Conservation (phyloP, 2,113 vertebrate genomes). For the Machaerirhynchus nigripectus region DNA sequence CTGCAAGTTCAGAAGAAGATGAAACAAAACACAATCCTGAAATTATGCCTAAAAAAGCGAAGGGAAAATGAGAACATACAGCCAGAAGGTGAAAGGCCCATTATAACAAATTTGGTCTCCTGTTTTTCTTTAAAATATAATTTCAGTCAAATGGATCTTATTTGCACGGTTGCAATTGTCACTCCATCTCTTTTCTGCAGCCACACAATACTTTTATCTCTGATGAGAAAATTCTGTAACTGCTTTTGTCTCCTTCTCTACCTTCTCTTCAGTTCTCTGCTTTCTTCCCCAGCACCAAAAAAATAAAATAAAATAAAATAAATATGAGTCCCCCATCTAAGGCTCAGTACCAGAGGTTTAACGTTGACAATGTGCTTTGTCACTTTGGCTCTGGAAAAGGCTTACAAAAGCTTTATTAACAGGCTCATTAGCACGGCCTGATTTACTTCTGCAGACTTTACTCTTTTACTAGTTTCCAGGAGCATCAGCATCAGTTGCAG, state of each 20-base stretch:
- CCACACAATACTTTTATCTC: constrained; percentile 6
- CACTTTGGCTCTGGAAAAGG: constrained; percentile 56
- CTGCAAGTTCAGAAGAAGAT: neutral
- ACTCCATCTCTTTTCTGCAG: constrained; percentile 15
- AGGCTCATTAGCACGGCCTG: constrained; percentile 73
- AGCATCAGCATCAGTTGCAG: constrained; percentile 68
- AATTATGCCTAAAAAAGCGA: constrained; percentile 3
- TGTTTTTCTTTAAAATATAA: constrained; percentile 50
- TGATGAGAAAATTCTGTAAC: constrained; percentile 41
- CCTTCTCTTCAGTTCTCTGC: constrained; percentile 11
- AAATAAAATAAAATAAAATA: neutral
- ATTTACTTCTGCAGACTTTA: constrained; percentile 72
- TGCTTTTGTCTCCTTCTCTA: constrained; percentile 25
- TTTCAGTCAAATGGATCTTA: constrained; percentile 46
- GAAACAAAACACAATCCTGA: constrained; percentile 10
- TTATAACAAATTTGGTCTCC: constrained; percentile 14
- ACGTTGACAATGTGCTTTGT: constrained; percentile 49
- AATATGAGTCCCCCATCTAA: neutral
- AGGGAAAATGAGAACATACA: constrained; percentile 29
- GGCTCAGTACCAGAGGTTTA: constrained; percentile 22
- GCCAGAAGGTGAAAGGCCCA: constrained; percentile 38
- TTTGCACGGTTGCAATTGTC: constrained; percentile 41
- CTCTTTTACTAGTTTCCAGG: constrained; percentile 66
- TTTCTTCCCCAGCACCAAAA: neutral
- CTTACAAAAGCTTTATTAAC: constrained; percentile 75